These are phyloP conservation scores for Ariopsis seemanni DNA, from an alignment of 2,113 vertebrate species.

Conservation along the genomic window DNA sequence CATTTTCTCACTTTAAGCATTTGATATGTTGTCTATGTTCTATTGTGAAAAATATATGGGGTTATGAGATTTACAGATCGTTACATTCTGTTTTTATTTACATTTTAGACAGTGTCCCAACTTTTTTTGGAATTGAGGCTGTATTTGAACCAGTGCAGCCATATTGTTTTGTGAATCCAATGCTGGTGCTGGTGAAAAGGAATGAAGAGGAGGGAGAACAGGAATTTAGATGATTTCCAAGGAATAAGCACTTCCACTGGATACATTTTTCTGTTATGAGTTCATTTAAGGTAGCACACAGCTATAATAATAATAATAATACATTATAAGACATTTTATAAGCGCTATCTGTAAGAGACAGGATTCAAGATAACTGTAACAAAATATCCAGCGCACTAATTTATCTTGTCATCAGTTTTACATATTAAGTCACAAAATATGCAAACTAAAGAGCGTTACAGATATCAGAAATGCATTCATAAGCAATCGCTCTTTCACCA, in stretches of 20 bases:
- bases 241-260: conserved; percentile 54
- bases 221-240: conserved; percentile 36
- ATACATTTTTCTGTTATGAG: conserved; percentile 35
- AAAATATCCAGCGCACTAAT: neutral
- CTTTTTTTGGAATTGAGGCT: no score
- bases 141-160: neutral
- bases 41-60: no score
- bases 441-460: neutral
- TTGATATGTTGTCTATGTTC: no score
- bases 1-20: no score
- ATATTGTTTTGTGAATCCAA: neutral
- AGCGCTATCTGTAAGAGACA: conserved; percentile 5
- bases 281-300: conserved; percentile 45
- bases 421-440: neutral
- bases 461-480: neutral
- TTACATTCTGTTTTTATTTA: no score
- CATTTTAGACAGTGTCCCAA: no score
- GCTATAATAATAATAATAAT: neutral
- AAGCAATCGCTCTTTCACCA: neutral
- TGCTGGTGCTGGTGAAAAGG: neutral
- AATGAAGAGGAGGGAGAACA: neutral
- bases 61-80: no score
- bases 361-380: conserved; percentile 14
- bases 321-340: no score
- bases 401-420: neutral